Evolutionary conservation across 2,113 vertebrate genomes (phyloP), one percentile per base, ranked within the genome.

Genomic region (Felis chaus): DNA sequence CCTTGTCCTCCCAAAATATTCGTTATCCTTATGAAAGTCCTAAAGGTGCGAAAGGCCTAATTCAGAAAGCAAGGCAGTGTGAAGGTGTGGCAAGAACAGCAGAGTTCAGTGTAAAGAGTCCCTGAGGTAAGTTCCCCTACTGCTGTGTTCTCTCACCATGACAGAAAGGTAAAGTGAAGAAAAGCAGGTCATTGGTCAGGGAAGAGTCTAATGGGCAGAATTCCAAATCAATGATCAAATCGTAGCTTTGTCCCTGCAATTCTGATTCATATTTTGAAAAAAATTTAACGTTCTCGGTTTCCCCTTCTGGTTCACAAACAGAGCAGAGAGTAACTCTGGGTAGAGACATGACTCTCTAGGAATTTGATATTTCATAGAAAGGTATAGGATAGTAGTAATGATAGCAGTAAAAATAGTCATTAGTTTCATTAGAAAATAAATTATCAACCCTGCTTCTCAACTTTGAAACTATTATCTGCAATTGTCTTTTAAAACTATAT

Each of bases 351-450:
- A 13, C 33, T 63, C 29, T 93, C 16, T 65, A 41, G 53, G 11
- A 85, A 85, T 65, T 65, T 29, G 50, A 79, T 55, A 65, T 41
- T 36, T 41, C 29, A 31, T n/a, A 79, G 9, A 83, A 78, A 90
- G 29, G 31, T 71, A 78, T 65, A 63, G 80, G 27, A 79, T 80
- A 71, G n/a, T 61, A 27, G 89, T 27, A 89, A 27, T 48, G 18
- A 48, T 11, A 78, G 39, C 19, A 65, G 33, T 41, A 89, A 79
- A 94, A 71, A 29, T 71, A 68, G 21, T 61, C 13, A 63, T 90
- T 91, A 36, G 48, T 85, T 85, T 94, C 39, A 90, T 39, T 74
- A 41, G 41, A 94, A 85, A 63, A 78, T 45, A 84, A 94, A n/a
- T 79, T 71, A 79, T 31, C 61, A 78, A 15, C 53, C 29, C 5